A percentile compares a stretch with the other conserved stretches of the same genome.
phyloP scores from a whole-genome alignment of 2,113 vertebrate genomes.

The Coracopsis vasa region DNA sequence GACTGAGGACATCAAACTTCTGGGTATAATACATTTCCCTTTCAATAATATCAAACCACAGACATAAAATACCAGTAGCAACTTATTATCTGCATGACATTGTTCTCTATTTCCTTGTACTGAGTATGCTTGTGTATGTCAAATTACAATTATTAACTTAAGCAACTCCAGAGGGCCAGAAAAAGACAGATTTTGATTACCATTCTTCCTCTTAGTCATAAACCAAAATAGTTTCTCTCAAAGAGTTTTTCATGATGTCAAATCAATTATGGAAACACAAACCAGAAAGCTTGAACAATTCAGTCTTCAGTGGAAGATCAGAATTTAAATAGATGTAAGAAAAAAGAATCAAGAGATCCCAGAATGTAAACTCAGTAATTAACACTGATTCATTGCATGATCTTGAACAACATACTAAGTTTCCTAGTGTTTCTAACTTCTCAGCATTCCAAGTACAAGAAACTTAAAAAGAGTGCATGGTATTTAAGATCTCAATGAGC shows the following conservation, averaged over 20 bases:
- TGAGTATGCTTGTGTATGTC: not conserved
- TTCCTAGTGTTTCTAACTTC: not conserved
- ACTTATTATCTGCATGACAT: not conserved
- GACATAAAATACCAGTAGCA: not conserved
- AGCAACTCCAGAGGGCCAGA: not conserved
- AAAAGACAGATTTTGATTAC: not conserved
- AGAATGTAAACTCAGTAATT: not conserved
- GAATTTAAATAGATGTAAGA: not conserved
- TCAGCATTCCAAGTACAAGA: not conserved
- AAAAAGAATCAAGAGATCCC: not conserved
- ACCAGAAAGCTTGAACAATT: not conserved
- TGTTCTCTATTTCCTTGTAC: not conserved
- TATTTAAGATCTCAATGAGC: conserved; percentile 19
- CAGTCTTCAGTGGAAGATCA: not conserved
- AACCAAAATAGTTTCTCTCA: not conserved
- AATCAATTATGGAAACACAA: not conserved
- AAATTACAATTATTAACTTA: not conserved
- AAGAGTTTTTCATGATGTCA: not conserved
- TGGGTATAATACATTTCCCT: not conserved
- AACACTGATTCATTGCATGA: not conserved
- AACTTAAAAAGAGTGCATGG: not conserved
- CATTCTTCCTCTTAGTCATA: not conserved
- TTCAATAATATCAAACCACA: not conserved
- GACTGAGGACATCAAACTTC: not conserved
- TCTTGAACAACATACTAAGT: not conserved